Base-by-base conservation (phyloP, 2,113 vertebrate genomes). In the Callionymus lyra region DNA sequence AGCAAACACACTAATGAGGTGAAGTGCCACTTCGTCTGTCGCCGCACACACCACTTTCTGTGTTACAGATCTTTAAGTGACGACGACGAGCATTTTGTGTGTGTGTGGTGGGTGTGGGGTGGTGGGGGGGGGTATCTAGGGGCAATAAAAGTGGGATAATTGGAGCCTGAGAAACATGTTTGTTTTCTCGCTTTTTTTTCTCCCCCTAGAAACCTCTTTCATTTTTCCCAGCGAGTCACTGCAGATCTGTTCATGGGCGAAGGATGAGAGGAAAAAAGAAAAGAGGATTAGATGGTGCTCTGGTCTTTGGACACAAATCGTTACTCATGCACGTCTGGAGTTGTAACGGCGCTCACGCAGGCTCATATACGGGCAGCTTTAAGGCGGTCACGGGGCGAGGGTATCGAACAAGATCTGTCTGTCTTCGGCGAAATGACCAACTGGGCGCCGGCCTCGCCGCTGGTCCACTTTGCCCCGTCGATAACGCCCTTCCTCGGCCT, bases 141-240 rank as follows among this genome's bases (percentile, higher is more conserved):
- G 76, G 72, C 62, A 73, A 59, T 60, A 72, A 76, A 81, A 78
- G 60, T 63, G 50, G 74, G 65, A 68, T 84, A 82, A 82, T 80
- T 82, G 70, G 74, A 55, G 64, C 64, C 70, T 82, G 78, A 65
- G 73, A 85, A 82, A 79, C 59, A 72, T 74, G 63, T 81, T 81
- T 75, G 49, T 79, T 81, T 76, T 71, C 51, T 66, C 45, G 12
- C 68, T 67, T 56, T 49, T 50, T 58, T 51, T 53, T 50, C 34
- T 17, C 9, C 41, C 14, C 34, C 34, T n/a, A n/a, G n/a, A n/a
- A n/a, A n/a, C n/a, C n/a, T n/a, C n/a, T 57, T 72, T 59, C 53
- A 34, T 53, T 58, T 64, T 60, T 47, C 63, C 73, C 57, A 74
- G 63, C 47, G 64, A 69, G 77, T 76, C 76, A 77, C 45, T 50